Evolutionary conservation across 2,888 invertebrate species (phyloP).

Genomic region (Sminthurinus aureus): DNA sequence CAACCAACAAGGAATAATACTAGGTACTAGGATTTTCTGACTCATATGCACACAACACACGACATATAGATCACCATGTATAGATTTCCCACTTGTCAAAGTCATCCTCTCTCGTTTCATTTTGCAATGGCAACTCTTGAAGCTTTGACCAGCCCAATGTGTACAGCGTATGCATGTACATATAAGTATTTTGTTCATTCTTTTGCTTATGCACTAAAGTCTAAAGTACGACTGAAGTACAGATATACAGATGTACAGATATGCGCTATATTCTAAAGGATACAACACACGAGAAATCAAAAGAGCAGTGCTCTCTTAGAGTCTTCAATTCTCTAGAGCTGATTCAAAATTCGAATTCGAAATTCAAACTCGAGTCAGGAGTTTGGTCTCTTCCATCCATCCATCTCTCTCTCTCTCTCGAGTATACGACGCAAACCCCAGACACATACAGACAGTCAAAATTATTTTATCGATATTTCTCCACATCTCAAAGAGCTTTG

Average conservation of each 20-base stretch:
- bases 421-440: background rate
- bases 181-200: background rate
- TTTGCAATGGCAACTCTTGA: background rate
- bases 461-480: slow-evolving; percentile 1
- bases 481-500: background rate
- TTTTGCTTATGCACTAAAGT: background rate
- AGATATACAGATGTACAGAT: no score
- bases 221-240: no score
- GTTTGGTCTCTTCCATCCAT: background rate
- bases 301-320: background rate
- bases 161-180: background rate
- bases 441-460: background rate
- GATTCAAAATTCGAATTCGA: background rate
- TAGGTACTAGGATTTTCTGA: no score
- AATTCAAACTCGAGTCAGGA: background rate
- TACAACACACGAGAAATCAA: no score
- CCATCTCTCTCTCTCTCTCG: background rate
- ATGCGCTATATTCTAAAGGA: no score
- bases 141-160: background rate
- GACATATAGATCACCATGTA: background rate
- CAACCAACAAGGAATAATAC: no score
- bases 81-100: slow-evolving; percentile 1
- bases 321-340: background rate
- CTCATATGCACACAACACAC: background rate
- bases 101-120: background rate